Conservation (phyloP, 2,888 invertebrate species). For the Catocala nupta region DNA sequence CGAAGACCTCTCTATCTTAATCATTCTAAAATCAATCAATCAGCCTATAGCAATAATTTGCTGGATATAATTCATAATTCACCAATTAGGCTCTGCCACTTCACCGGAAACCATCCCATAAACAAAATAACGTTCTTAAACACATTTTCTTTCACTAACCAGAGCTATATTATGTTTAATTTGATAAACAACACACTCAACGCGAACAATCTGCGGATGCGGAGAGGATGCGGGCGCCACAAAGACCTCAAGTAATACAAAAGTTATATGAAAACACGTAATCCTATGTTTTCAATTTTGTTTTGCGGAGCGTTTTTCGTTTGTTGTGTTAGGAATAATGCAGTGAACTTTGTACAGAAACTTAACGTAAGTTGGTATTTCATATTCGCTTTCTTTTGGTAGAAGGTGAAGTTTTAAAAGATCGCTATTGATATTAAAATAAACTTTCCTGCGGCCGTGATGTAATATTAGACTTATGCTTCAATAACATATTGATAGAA, state of each 20-base stretch:
- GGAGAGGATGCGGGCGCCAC: conserved; percentile 43
- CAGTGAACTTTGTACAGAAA: conserved; percentile 8
- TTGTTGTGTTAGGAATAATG: conserved; percentile 27
- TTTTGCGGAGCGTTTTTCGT: conserved; percentile 33
- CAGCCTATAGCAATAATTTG: no score
- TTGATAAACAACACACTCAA: conserved; percentile 37
- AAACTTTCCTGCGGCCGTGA: no score
- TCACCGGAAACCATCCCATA: neutral
- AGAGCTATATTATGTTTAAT: conserved; percentile 30
- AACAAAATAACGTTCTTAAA: conserved; percentile 4
- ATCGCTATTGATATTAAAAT: neutral
- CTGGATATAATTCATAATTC: no score
- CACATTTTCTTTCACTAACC: conserved; percentile 8
- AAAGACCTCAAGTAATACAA: conserved; percentile 38
- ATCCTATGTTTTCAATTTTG: conserved; percentile 37
- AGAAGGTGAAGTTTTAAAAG: neutral
- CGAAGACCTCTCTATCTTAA: no score
- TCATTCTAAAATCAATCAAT: no score
- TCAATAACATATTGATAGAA: no score
- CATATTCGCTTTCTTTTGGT: neutral
- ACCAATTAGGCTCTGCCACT: neutral
- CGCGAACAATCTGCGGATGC: conserved; percentile 32
- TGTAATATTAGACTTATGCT: no score
- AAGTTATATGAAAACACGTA: conserved; percentile 40
- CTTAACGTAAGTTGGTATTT: conserved; percentile 7